A percentile compares a stretch with the other conserved stretches of the same genome.
phyloP scores from a whole-genome alignment of 2,113 vertebrate species.

The Phaethornis superciliosus region DNA sequence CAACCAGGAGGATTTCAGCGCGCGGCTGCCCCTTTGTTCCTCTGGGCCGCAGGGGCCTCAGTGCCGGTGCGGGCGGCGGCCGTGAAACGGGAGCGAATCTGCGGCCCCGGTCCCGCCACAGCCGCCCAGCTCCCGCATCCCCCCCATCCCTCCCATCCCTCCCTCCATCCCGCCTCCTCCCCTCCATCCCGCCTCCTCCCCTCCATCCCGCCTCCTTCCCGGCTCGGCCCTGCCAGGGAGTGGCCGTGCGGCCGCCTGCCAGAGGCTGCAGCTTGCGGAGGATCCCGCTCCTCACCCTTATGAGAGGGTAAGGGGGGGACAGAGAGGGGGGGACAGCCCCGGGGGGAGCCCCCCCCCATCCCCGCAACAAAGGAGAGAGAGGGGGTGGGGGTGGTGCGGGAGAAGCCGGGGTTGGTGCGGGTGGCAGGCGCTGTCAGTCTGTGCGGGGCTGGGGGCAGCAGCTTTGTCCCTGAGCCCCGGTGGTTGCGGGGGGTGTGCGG shows the following conservation, averaged over 20 bases:
- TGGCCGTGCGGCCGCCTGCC: neutral
- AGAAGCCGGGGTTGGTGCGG: too few species aligned
- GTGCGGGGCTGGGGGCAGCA: too few species aligned
- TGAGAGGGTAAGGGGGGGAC: neutral
- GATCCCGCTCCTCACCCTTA: neutral
- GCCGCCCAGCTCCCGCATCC: neutral
- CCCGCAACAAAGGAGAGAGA: conserved; percentile 18
- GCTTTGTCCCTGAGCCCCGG: too few species aligned
- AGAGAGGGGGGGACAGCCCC: too few species aligned
- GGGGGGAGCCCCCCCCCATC: neutral
- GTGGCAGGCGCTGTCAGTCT: too few species aligned
- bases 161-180: neutral
- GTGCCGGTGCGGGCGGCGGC: neutral
- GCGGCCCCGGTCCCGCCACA: neutral
- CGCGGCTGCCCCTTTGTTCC: conserved; percentile 67
- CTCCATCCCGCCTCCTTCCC: neutral
- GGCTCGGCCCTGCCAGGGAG: conserved; percentile 12
- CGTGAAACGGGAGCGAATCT: too few species aligned
- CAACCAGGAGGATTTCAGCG: conserved; percentile 17
- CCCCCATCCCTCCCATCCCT: neutral
- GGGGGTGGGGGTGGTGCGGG: neutral
- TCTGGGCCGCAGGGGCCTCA: neutral
- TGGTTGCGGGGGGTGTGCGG: too few species aligned
- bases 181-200: neutral
- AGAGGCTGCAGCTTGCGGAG: neutral